Conservation (phyloP, 2,888 invertebrate species). For the Erebia epiphron region DNA sequence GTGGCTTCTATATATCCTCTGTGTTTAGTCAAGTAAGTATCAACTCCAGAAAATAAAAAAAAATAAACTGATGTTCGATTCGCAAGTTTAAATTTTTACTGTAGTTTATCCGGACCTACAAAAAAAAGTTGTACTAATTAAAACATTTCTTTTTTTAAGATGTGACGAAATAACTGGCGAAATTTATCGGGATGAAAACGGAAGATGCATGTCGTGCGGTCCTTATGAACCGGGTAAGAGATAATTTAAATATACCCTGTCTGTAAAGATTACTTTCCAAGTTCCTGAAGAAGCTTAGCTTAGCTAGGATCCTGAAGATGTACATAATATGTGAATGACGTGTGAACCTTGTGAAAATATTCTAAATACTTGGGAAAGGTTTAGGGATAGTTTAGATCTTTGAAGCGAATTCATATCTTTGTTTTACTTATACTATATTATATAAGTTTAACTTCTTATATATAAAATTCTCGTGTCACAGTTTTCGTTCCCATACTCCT, state of each 20-base stretch:
- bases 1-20: constrained; percentile 75
- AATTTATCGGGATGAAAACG: constrained; percentile 86
- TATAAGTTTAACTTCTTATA: no score
- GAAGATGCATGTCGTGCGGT: constrained; percentile 90
- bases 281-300: background rate
- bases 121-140: background rate
- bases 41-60: background rate
- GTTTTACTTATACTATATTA: no score
- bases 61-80: background rate
- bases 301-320: no score
- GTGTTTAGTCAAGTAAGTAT: constrained; percentile 71
- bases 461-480: no score
- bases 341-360: no score
- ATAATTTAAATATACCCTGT: background rate
- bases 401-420: no score
- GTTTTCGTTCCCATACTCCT: no score
- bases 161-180: constrained; percentile 90
- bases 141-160: constrained; percentile 50
- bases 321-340: no score
- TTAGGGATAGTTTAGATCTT: no score
- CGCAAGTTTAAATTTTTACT: background rate
- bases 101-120: no score
- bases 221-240: constrained; percentile 91
- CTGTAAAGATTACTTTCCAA: background rate
- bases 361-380: no score